Evolutionary conservation across 2,113 vertebrate genomes (phyloP), one percentile per base, ranked within the genome.

Genomic region (Neodon shergylaensis): DNA sequence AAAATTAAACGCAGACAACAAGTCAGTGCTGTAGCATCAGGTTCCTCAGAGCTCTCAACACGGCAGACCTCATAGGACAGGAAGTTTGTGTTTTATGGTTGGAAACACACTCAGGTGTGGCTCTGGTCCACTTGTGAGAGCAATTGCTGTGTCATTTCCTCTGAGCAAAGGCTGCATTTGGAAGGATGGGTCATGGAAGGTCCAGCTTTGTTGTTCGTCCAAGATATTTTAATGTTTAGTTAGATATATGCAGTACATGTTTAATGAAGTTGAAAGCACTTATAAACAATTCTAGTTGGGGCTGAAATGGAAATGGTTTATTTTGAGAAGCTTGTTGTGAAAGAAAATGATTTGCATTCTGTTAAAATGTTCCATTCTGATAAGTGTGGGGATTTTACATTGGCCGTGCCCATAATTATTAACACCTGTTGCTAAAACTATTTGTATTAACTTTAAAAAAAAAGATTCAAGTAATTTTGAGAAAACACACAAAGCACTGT

Each of bases 131-230:
- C 63, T 78, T 72, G 21, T 66, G 58, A 79, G 74, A 93, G 33
- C 61, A 3, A 12, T 47, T 78, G 44, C 65, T 77, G 84, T 76
- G 83, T 95, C 83, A 96, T 93, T 97, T 96, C 83, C 83, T 97
- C 65, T 21, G 21, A 92, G 66, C 61, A 79, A 93, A 85, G 36
- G 52, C 86, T 92, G 12, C 12, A 28, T 89, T 96, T 87, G 84
- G 90, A 97, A 95, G 78, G 90, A 87, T 89, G 84, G 47, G 21
- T 78, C 7, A 1, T 28, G 28, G 61, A 92, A 36, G 7, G 24
- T 70, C 79, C 33, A 24, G 74, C 90, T 97, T 96, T 97, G 94
- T 97, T 96, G 92, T 94, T 78, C 26, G 54, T 96, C 93, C 87
- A 96, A 95, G 88, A 88, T 88, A 89, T 63, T 95, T 91, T 96